These are phyloP conservation scores for Microtus richardsoni DNA, from an alignment of 2,113 vertebrate species.

Conservation along the genomic window DNA sequence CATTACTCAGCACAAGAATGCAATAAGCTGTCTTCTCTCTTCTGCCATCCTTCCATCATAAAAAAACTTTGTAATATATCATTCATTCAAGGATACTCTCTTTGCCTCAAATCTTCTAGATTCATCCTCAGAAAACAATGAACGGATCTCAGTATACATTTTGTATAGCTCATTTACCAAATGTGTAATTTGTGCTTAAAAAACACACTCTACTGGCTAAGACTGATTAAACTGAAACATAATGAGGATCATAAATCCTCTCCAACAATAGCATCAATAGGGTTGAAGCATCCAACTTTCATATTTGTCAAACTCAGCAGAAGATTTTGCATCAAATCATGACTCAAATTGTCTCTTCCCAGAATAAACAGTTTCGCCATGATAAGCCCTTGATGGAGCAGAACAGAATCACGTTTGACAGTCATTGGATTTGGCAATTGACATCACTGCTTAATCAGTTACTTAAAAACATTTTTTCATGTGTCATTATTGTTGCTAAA, in stretches of 20 bases:
- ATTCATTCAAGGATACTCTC: background rate
- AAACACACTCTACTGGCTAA: conserved; percentile 11
- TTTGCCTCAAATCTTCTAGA: background rate
- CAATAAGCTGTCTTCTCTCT: background rate
- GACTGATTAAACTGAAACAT: conserved; percentile 27
- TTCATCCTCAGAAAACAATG: background rate
- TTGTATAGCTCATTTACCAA: conserved; percentile 18
- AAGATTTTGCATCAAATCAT: background rate
- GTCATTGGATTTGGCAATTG: conserved; percentile 41
- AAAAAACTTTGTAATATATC: background rate
- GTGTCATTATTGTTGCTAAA: conserved; percentile 56
- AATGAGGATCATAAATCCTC: conserved; percentile 25
- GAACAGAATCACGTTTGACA: conserved; percentile 37
- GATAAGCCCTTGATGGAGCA: conserved; percentile 3
- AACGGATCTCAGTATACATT: conserved; percentile 4
- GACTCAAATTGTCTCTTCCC: conserved; percentile 6
- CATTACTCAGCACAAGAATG: background rate
- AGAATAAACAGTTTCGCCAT: conserved; percentile 50
- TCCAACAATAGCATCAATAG: background rate
- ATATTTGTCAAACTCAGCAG: conserved; percentile 28
- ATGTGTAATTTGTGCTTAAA: background rate
- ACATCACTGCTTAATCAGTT: conserved; percentile 50
- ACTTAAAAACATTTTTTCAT: conserved; percentile 36
- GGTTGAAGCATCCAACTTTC: background rate
- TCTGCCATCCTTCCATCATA: background rate